Base-by-base conservation (phyloP, 2,888 invertebrate genomes). In the Holacanthella duospinosa region DNA sequence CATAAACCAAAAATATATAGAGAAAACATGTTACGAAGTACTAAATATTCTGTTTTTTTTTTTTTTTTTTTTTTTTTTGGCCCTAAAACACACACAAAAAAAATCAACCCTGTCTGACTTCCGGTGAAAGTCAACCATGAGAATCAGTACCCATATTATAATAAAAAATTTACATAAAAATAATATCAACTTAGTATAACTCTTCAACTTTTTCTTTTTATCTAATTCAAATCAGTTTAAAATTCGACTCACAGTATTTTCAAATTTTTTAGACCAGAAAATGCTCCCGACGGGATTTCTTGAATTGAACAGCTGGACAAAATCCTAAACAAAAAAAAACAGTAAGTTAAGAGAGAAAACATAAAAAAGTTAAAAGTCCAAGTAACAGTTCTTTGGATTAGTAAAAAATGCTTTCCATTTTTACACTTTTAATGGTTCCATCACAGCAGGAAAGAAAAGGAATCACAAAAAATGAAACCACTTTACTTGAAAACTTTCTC, bases 181-280 rank as follows among this genome's bases (percentile, higher is more conserved):
- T 36, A 36, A 36, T 36, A 9, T 36, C 6, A 36, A 36, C 6
- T 9, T 9, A 36, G 36, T 36, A 36, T n/a, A n/a, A n/a, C n/a
- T n/a, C n/a, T n/a, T n/a, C n/a, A n/a, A n/a, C n/a, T n/a, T n/a
- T n/a, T n/a, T n/a, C n/a, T 36, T 36, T 16, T 36, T 36, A 36
- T 36, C 36, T 36, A 36, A 36, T 9, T 36, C 36, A 36, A 36
- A 36, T 36, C 21, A 44, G 43, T 26, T 44, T 59, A 44, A 48
- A 59, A 36, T 61, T 56, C 56, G 12, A 66, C 69, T 69, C 68
- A 69, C 69, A 69, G 56, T 6, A 60, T 61, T 48, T 59, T 56
- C 24, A 69, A 59, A 29, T 56, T 64, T 28, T 21, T 25, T 6
- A 69, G 63, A 27, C 58, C 43, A 4, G 59, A 27, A 61, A 69